phyloP scores from a whole-genome alignment of 2,797 vertebrate genomes.

The Momotus momota region DNA sequence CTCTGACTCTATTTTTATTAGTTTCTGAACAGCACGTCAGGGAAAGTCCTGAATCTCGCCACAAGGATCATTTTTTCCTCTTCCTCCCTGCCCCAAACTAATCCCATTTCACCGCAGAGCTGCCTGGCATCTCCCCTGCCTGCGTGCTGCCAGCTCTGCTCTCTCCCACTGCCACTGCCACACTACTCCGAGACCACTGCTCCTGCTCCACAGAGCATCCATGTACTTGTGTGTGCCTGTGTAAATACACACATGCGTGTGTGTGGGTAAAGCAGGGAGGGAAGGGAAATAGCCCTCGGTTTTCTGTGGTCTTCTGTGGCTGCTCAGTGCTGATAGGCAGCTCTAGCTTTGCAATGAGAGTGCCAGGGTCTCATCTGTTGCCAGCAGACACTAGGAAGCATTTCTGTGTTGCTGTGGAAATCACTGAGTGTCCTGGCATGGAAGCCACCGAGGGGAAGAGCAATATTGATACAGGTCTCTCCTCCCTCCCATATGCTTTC shows the following conservation, averaged over 20 bases:
- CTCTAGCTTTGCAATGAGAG: accelerated
- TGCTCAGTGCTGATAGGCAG: neutral
- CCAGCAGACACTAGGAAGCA: accelerated
- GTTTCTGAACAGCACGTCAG: neutral
- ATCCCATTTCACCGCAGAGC: accelerated
- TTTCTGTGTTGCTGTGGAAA: neutral
- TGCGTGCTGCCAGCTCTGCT: neutral
- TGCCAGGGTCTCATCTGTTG: neutral
- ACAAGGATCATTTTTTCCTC: neutral
- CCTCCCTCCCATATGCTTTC: neutral
- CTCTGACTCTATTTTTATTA: neutral
- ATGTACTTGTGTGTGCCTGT: accelerated
- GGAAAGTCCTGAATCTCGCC: neutral
- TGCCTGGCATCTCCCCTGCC: neutral
- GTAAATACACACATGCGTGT: accelerated
- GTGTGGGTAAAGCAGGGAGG: neutral
- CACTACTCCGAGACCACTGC: accelerated
- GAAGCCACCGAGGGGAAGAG: accelerated
- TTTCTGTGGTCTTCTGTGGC: neutral
- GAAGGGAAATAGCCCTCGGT: neutral
- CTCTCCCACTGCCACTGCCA: neutral
- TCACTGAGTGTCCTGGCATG: neutral
- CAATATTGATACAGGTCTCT: neutral
- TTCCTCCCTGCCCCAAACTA: neutral
- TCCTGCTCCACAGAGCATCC: neutral